These are phyloP conservation scores for Theodoxus fluviatilis DNA, from an alignment of 2,888 invertebrate genomes.

Conservation along the genomic window DNA sequence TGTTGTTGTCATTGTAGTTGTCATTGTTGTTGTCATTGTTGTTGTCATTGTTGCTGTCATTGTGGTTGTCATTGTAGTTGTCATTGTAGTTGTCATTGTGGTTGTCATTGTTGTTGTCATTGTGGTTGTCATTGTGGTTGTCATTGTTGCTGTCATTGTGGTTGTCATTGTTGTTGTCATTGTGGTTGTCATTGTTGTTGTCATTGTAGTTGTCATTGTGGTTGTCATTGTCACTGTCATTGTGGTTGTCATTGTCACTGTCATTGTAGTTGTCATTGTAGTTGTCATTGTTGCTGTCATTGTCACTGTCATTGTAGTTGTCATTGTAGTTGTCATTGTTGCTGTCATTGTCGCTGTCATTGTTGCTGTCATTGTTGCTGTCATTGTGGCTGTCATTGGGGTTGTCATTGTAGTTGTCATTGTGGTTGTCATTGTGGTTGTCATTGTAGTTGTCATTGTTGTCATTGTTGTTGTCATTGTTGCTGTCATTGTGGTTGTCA, in stretches of 20 bases:
- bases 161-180: background rate
- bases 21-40: too few relatives aligned
- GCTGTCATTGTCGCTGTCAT: background rate
- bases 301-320: background rate
- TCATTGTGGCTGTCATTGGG: background rate
- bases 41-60: background rate
- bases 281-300: background rate
- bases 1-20: too few relatives aligned
- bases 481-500: background rate
- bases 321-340: background rate
- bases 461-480: background rate
- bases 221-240: too few relatives aligned
- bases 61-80: background rate
- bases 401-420: background rate
- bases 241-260: background rate
- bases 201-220: too few relatives aligned
- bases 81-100: background rate
- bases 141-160: background rate
- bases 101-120: too few relatives aligned
- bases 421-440: background rate
- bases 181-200: background rate
- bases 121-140: too few relatives aligned
- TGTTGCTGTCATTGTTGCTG: background rate
- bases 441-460: background rate
- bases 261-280: background rate